Conservation (phyloP, 30 jellyfish, hydroid and myxozoan genomes). For the Aurelia aurita region DNA sequence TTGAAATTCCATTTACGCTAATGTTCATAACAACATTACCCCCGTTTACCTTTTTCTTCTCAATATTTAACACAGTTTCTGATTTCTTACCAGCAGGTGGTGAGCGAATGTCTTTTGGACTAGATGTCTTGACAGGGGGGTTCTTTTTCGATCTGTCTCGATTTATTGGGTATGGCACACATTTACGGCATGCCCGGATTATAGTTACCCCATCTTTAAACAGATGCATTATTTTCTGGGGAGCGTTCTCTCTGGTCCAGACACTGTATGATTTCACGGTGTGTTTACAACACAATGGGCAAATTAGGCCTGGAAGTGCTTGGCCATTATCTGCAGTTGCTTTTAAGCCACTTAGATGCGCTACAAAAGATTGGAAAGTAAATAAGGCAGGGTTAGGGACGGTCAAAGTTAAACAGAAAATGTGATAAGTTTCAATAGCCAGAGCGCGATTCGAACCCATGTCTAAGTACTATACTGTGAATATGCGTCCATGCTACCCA, state of each 20-base stretch:
- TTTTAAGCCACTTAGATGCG: constrained; percentile 45
- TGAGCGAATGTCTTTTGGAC: background rate
- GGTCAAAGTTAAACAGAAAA: too few relatives aligned
- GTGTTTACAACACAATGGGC: constrained; percentile 70
- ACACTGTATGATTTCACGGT: constrained; percentile 67
- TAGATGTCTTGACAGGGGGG: background rate
- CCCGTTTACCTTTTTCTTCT: background rate
- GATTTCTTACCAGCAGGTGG: background rate
- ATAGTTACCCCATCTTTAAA: constrained; percentile 57
- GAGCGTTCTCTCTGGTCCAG: constrained; percentile 61
- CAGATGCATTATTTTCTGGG: constrained; percentile 36
- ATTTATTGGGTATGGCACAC: constrained; percentile 67
- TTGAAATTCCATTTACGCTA: background rate
- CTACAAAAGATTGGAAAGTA: constrained; percentile 8
- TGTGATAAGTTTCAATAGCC: too few relatives aligned
- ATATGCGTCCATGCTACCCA: too few relatives aligned
- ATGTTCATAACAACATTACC: background rate
- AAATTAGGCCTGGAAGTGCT: constrained; percentile 56
- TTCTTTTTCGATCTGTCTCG: constrained; percentile 32
- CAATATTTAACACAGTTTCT: background rate
- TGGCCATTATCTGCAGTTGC: constrained; percentile 60
- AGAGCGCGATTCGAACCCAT: too few relatives aligned
- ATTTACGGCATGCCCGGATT: constrained; percentile 71
- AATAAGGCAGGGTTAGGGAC: too few relatives aligned
- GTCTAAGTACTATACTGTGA: too few relatives aligned